A percentile compares a stretch with the other conserved stretches of the same genome.
Conservation (phyloP, 2,797 vertebrate genomes). For the Clarias laeviceps region DNA sequence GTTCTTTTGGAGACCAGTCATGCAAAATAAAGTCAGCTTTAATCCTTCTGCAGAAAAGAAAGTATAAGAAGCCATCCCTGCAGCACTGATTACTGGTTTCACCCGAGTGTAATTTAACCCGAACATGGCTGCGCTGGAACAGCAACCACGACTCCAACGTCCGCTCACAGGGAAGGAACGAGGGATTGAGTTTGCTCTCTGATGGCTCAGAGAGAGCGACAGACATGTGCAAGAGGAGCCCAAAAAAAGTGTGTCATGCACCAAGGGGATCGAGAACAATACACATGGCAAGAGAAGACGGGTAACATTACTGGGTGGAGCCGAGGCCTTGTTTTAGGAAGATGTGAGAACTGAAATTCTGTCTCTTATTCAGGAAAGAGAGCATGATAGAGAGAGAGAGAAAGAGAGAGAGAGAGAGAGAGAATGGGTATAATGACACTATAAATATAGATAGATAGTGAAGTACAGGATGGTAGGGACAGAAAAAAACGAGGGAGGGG, state of each 20-base stretch:
- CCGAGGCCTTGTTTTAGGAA: constrained; percentile 67
- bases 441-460: not conserved
- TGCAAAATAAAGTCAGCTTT: constrained; percentile 22
- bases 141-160: constrained; percentile 53
- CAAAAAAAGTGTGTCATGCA: constrained; percentile 65
- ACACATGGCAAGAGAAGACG: constrained; percentile 58
- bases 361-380: constrained; percentile 63
- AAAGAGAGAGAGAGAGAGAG: not conserved
- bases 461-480: not conserved
- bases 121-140: not conserved
- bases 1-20: not conserved
- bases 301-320: constrained; percentile 70
- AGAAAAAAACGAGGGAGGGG: not conserved
- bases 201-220: constrained; percentile 58
- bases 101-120: constrained; percentile 75
- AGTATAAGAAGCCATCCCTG: constrained; percentile 56
- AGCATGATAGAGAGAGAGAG: constrained; percentile 2
- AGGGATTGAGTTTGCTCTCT: constrained; percentile 66
- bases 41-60: constrained; percentile 48
- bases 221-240: constrained; percentile 37
- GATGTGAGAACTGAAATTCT: constrained; percentile 70
- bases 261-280: constrained; percentile 61
- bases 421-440: not conserved
- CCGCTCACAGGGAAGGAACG: constrained; percentile 62
- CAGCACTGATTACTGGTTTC: constrained; percentile 76